These are phyloP conservation scores for Lucilia sericata DNA, from an alignment of 1,140 invertebrate genomes.

Conservation along the genomic window DNA sequence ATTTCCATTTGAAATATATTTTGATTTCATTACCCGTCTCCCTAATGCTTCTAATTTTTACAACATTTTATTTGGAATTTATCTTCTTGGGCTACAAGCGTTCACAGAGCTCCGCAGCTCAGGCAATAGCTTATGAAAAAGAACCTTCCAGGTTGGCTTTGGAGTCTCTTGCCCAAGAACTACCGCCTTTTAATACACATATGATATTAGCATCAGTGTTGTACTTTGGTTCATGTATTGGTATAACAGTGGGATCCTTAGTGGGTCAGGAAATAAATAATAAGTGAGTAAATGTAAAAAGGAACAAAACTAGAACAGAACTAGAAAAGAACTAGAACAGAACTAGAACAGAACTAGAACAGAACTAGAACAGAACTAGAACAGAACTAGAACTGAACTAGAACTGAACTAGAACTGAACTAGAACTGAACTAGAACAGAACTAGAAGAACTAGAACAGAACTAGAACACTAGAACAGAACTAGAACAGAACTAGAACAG, in stretches of 20 bases:
- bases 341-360: no score
- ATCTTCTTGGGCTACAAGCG: not conserved
- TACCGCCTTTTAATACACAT: not conserved
- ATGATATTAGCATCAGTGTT: not conserved
- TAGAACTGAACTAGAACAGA: no score
- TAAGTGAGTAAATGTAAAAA: not conserved
- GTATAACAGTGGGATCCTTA: not conserved
- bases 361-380: no score
- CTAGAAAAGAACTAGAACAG: no score
- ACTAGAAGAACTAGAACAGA: no score
- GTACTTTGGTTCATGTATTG: not conserved
- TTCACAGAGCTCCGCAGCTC: not conserved
- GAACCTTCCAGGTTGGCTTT: not conserved
- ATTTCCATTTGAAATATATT: not conserved
- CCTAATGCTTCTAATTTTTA: not conserved
- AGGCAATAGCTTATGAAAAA: not conserved
- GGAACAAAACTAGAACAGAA: no score
- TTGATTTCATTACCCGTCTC: not conserved
- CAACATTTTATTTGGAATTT: not conserved
- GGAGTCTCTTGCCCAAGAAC: not conserved
- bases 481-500: no score
- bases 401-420: no score
- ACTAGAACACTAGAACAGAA: no score
- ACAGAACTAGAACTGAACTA: no score
- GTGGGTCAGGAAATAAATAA: not conserved